Evolutionary conservation across 2,113 vertebrate species (phyloP), one percentile per base, ranked within the genome.

Genomic region (Elanoides forficatus): DNA sequence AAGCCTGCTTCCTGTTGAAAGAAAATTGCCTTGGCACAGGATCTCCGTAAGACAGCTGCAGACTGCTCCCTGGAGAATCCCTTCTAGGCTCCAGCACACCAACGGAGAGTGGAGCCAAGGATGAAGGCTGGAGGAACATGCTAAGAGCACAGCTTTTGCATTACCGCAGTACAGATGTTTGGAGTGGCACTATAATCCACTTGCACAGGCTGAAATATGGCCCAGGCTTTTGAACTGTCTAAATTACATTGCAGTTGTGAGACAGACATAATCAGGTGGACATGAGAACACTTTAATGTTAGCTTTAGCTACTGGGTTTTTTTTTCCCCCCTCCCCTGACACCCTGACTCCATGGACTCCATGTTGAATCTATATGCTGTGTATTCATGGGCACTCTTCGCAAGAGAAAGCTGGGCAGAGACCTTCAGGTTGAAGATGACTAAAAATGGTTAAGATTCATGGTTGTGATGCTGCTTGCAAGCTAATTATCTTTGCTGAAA

Each of bases 291-390:
- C 40, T 47, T 81, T 26, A 72, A 36, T 7, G 12, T 14, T 81
- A 36, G 8, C 42, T 42, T 53, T 38, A 81, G 11, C 38, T 59
- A 47, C 71, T 55, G 20, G 1, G 56, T 48, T 56, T 47, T 29
- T 6, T 36, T 16, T 7, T 6, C 12, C 23, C 10, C 10, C 11
- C 8, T 13, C 4, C 5, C 10, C 29, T 3, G 1, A 20, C 18
- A 34, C 9, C 25, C 32, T 25, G 48, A 45, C 8, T 72, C 27
- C 22, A 15, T 3, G 17, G 66, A 36, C 17, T 42, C 38, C 60
- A 11, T 4, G 17, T 34, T 34, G 52, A 59, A 66, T 7, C n/a
- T 10, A 1, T 14, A 15, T 42, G 29, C 14, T 56, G 29, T 34
- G 23, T 14, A 25, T 73, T 74, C 36, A 17, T 11, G 17, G 47